Conservation (phyloP, 2,113 vertebrate species). For the Bufo bufo region DNA sequence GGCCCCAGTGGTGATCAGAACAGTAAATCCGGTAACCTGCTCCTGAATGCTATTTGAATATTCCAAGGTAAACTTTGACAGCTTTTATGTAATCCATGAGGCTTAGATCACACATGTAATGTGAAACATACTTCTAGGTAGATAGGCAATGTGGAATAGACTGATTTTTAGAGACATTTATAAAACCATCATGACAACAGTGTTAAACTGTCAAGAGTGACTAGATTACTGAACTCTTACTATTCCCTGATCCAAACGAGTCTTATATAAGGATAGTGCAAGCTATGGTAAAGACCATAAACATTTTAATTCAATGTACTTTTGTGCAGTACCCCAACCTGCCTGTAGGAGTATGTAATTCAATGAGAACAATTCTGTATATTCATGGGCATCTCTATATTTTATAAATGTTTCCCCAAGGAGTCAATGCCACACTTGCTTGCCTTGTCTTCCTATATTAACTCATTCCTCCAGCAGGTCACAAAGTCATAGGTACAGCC, state of each 20-base stretch:
- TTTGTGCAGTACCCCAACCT: background rate
- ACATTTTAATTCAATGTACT: background rate
- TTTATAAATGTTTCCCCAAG: background rate
- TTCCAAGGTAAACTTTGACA: background rate
- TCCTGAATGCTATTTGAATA: background rate
- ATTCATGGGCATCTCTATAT: background rate
- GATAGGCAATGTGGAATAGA: background rate
- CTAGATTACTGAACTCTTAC: background rate
- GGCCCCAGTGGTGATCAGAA: no score
- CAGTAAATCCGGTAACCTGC: no score
- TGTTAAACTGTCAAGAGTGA: background rate
- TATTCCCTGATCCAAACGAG: background rate
- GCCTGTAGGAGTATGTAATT: background rate
- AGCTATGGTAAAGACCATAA: background rate
- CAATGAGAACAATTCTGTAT: background rate
- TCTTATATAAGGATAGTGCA: background rate
- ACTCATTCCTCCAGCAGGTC: slow-evolving; percentile 4
- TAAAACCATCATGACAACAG: background rate
- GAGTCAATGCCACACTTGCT: background rate
- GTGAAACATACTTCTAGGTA: background rate
- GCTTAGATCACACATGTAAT: background rate
- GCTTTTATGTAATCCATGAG: background rate
- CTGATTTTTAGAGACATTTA: background rate
- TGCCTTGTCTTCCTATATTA: slow-evolving; percentile 14
- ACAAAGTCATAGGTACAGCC: slow-evolving; percentile 23